Base-by-base conservation (phyloP, 2,888 invertebrate species). In the Dryococelus australis region DNA sequence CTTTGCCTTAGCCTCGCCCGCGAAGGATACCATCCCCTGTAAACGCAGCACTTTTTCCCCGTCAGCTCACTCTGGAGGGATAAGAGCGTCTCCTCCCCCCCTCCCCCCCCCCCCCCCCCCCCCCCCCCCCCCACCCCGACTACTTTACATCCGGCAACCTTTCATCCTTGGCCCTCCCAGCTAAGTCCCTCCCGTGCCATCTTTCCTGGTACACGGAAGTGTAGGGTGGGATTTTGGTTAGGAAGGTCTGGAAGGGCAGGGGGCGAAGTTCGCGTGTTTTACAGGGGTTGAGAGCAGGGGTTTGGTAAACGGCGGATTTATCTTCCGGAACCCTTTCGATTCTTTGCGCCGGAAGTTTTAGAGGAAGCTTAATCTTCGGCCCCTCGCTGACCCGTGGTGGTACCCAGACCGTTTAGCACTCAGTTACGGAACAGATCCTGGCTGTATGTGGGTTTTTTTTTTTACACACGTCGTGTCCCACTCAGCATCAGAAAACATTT, bases 291-390 rank as follows among this genome's bases (percentile, higher is more conserved):
- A 6, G 65, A 24, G 65, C 24, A 24, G 16, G 65, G 65, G 65
- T 24, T 24, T n/a, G n/a, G 65, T 65, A 65, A 65, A 65, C 65
- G 65, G 24, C n/a, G 65, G 65, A 65, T 65, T 65, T 65, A 65
- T 65, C 65, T n/a, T 65, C 65, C 65, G 65, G 65, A 65, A 65
- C 65, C 16, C n/a, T 65, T 65, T n/a, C 65, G 65, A 65, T 65
- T 65, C 65, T 65, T 65, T n/a, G 65, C 65, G 65, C 65, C 24
- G 20, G n/a, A 65, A 65, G 65, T 65, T 65, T n/a, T n/a, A 65
- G 65, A 65, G 65, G 65, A 2, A 5, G 0, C 65, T 65, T 65
- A 10, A 65, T 65, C 65, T n/a, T 20, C 10, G 65, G 24, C 65
- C 16, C n/a, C 65, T 65, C 20, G 65, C n/a, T 35, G 16, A n/a